Evolutionary conservation across 2,797 vertebrate genomes (phyloP).

Genomic region (Ibycter americanus): DNA sequence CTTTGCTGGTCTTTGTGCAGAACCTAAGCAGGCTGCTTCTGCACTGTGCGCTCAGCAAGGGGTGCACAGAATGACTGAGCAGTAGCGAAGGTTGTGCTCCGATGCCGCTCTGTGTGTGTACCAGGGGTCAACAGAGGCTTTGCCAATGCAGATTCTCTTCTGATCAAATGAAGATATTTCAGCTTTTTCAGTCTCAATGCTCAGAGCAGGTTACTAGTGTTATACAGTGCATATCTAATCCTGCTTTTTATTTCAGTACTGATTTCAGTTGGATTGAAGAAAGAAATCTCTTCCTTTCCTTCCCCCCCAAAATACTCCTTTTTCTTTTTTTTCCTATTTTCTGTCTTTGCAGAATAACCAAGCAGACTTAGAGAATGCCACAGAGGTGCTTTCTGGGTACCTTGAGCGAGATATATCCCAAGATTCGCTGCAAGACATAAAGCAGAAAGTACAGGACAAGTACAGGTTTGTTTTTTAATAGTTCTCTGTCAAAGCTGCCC

Average conservation of each 20-base stretch:
- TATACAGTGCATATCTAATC: background rate
- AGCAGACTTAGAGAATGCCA: conserved; percentile 99
- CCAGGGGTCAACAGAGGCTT: background rate
- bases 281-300: background rate
- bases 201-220: background rate
- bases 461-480: conserved; percentile 86
- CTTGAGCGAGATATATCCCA: conserved; percentile 99
- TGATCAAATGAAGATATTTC: background rate
- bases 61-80: background rate
- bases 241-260: background rate
- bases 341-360: conserved; percentile 92
- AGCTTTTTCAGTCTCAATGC: background rate
- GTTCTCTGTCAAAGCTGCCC: background rate
- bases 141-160: background rate
- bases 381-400: conserved; percentile 98
- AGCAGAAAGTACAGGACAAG: conserved; percentile 99
- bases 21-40: background rate
- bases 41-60: background rate
- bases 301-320: rapidly evolving
- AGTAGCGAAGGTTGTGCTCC: background rate
- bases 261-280: background rate
- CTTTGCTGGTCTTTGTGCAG: background rate
- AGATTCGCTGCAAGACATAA: conserved; percentile 99
- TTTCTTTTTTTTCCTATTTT: background rate
- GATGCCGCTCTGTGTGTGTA: background rate